These are phyloP conservation scores for Laupala kohalensis DNA, from an alignment of 1,140 invertebrate species.

Conservation along the genomic window DNA sequence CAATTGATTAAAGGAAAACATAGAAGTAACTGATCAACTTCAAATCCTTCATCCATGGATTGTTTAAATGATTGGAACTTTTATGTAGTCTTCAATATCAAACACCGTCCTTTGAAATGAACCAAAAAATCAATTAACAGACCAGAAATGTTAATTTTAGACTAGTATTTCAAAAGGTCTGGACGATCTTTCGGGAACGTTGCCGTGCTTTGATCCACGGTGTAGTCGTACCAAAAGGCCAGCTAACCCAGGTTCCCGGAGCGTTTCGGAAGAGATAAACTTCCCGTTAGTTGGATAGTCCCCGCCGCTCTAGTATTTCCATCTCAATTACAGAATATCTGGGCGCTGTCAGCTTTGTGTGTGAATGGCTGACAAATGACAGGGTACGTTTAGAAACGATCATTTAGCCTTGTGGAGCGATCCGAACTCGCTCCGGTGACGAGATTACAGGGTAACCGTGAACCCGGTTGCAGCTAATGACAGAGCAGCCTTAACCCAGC, in stretches of 20 bases:
- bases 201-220: background rate
- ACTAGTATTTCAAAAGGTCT: background rate
- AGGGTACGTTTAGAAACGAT: background rate
- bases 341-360: background rate
- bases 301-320: background rate
- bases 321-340: background rate
- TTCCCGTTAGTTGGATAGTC: background rate
- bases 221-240: background rate
- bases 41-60: background rate
- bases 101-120: background rate
- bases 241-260: background rate
- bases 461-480: background rate
- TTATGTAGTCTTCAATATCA: background rate
- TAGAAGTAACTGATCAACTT: background rate
- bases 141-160: background rate
- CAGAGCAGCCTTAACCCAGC: background rate
- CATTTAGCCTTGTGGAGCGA: background rate
- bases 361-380: background rate
- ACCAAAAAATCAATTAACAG: background rate
- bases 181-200: background rate
- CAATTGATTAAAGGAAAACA: background rate
- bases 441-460: background rate
- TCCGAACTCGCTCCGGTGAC: background rate
- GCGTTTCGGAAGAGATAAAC: background rate
- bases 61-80: background rate